Conservation (phyloP, 2,113 vertebrate species). For the Salminus brasiliensis region DNA sequence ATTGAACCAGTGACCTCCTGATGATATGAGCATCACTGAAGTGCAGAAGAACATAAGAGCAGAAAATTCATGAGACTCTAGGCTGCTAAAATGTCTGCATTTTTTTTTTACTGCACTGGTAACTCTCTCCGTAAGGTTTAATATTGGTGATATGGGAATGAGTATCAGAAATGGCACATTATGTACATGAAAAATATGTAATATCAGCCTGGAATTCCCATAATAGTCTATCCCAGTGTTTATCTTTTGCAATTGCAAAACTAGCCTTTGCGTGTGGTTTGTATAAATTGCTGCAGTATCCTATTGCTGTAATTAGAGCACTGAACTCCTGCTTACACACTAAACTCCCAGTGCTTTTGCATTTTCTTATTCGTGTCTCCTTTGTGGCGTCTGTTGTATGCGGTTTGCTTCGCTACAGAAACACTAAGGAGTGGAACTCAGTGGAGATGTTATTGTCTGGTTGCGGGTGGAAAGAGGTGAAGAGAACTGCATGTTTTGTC, state of each 20-base stretch:
- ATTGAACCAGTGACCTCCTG: too few species aligned
- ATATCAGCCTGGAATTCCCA: too few species aligned
- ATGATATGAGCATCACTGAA: too few species aligned
- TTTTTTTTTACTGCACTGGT: too few species aligned
- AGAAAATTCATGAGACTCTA: too few species aligned
- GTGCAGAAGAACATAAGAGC: too few species aligned
- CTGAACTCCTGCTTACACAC: slow-evolving; percentile 23
- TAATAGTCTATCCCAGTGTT: too few species aligned
- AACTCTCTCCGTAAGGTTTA: too few species aligned
- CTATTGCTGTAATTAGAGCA: not conserved
- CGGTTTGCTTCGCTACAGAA: slow-evolving; percentile 9
- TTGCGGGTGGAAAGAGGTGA: not conserved
- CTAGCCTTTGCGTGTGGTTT: not conserved
- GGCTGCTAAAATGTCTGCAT: too few species aligned
- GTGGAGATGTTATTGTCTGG: not conserved
- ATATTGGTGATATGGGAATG: too few species aligned
- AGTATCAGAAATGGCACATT: too few species aligned
- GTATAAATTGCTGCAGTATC: not conserved
- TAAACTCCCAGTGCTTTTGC: slow-evolving; percentile 3
- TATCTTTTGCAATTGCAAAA: slow-evolving; percentile 11
- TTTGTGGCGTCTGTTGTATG: not conserved
- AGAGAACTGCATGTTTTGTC: slow-evolving; percentile 52
- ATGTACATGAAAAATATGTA: too few species aligned
- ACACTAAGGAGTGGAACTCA: not conserved
- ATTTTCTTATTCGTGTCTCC: slow-evolving; percentile 17